Conservation (phyloP, 2,888 invertebrate species). For the Oscheius sp. region DNA sequence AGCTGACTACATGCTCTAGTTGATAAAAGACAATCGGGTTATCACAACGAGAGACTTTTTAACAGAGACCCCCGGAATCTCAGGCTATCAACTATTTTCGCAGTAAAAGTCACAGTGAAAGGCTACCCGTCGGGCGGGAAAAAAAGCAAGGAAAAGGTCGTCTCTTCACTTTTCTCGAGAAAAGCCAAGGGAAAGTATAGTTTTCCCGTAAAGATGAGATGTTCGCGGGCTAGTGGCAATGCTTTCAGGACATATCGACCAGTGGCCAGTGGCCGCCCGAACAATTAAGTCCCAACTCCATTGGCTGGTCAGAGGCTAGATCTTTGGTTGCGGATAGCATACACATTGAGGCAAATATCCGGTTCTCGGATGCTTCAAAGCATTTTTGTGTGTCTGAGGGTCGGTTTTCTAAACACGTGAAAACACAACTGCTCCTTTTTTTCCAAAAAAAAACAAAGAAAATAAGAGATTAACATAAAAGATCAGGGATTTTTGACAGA, state of each 20-base stretch:
- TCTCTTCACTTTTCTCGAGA: too few relatives aligned
- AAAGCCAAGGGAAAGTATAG: neutral
- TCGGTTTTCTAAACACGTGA: neutral
- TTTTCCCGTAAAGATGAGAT: neutral
- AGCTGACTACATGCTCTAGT: constrained; percentile 16
- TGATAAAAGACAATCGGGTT: constrained; percentile 16
- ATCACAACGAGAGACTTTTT: constrained; percentile 16
- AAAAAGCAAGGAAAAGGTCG: neutral
- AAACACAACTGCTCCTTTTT: neutral
- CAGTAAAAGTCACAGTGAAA: constrained; percentile 13
- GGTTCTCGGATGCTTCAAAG: constrained; percentile 3
- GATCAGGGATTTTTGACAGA: too few relatives aligned
- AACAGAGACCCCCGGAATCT: constrained; percentile 10
- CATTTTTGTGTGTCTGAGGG: neutral
- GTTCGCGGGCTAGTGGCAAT: neutral
- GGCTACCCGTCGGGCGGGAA: neutral
- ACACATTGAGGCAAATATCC: constrained; percentile 24
- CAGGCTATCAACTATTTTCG: constrained; percentile 3
- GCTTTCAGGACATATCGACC: constrained; percentile 12
- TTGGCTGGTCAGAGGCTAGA: neutral
- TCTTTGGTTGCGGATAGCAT: constrained; percentile 1
- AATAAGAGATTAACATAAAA: too few relatives aligned
- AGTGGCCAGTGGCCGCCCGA: neutral
- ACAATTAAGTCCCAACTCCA: constrained; percentile 16
- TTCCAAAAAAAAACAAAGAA: neutral